phyloP scores from a whole-genome alignment of 2,797 vertebrate species.

The Coranthus polyacanthus region DNA sequence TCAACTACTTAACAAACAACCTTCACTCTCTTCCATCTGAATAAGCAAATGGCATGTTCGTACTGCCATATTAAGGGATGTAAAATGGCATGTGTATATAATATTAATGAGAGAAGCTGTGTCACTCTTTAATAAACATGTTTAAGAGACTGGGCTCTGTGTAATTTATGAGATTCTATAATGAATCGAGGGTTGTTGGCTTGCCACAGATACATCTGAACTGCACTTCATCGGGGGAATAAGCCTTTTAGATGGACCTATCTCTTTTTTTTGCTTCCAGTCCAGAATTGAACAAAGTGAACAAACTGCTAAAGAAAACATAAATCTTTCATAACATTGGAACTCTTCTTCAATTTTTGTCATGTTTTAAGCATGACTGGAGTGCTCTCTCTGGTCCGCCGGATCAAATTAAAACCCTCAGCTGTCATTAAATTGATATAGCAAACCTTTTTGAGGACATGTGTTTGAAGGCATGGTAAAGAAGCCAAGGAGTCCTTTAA shows the following conservation, averaged over 20 bases:
- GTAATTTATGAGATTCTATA: conserved; percentile 53
- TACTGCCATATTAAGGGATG: conserved; percentile 6
- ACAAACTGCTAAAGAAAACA: conserved; percentile 56
- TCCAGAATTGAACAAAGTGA: conserved; percentile 56
- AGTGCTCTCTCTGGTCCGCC: background rate
- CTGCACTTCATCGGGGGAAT: conserved; percentile 36
- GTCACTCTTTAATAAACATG: conserved; percentile 48
- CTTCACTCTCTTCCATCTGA: background rate
- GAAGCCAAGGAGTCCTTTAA: background rate
- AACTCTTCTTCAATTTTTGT: conserved; percentile 31
- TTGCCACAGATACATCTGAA: conserved; percentile 28
- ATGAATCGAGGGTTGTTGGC: conserved; percentile 48
- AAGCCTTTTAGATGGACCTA: background rate
- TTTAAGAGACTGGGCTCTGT: conserved; percentile 47
- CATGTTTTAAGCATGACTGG: conserved; percentile 9
- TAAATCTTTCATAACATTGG: conserved; percentile 56
- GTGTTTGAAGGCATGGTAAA: conserved; percentile 11
- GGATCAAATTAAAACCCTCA: background rate
- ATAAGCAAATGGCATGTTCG: conserved; percentile 1
- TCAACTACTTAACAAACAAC: background rate
- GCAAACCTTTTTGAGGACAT: background rate
- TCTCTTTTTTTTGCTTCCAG: conserved; percentile 23
- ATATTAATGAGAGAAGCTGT: conserved; percentile 25
- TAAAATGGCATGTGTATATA: conserved; percentile 19
- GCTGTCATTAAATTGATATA: background rate